Base-by-base conservation (phyloP, 2,888 invertebrate species). In the Galerucella nymphaeae region DNA sequence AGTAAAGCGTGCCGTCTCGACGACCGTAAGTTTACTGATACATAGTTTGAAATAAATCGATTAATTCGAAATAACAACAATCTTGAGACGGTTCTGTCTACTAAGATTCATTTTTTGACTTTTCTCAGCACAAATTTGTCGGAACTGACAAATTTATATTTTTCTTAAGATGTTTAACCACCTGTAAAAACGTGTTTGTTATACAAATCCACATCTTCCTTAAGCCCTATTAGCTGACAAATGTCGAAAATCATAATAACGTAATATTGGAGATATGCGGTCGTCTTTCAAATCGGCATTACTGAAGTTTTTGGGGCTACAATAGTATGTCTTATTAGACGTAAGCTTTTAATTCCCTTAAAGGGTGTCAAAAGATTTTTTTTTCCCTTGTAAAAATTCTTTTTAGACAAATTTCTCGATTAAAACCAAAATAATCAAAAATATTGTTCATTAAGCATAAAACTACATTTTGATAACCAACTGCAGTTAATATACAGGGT, bases 11-110 rank as follows among this genome's bases (percentile, higher is more conserved):
- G 68, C 69, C 69, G 59, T 53, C 41, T 70, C 74, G 77, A 75
- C 79, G 76, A 74, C 77, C 78, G 68, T 74, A 71, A 74, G 73
- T 76, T 77, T 76, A 61, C 41, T 16, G 75, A 61, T 74, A 64
- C 71, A 59, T 61, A 63, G 71, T 74, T 55, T 50, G 71, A 55
- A 68, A 61, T n/a, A n/a, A n/a, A n/a, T n/a, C n/a, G n/a, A n/a
- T n/a, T n/a, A n/a, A n/a, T n/a, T n/a, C n/a, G n/a, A n/a, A n/a
- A n/a, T n/a, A n/a, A n/a, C n/a, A 53, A 18, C 1, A 9, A 16
- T 2, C 50, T 10, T 16, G 6, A 16, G n/a, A 10, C 53, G 53
- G 53, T 18, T 18, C 53, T 53, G 53, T 53, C 18, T 9, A 8
- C 16, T 0, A 0, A 2, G 50, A 6, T 14, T 2, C 50, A 50